These are phyloP conservation scores for Seriola dumerili DNA, from an alignment of 2,113 vertebrate genomes.

Conservation along the genomic window DNA sequence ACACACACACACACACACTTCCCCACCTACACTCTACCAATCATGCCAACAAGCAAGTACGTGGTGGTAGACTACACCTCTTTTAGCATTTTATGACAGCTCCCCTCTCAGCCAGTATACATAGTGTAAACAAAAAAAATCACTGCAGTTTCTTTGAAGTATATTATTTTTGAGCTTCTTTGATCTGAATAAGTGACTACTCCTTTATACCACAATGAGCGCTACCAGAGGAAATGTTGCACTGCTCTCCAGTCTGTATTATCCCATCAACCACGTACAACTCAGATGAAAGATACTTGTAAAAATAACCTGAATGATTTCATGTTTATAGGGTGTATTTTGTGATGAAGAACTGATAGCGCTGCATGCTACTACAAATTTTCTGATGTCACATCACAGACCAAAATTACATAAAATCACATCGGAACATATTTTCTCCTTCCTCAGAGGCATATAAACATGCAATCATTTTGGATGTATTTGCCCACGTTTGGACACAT, in stretches of 20 bases:
- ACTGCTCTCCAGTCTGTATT: not conserved
- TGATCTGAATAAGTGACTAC: constrained; percentile 39
- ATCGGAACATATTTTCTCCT: not conserved
- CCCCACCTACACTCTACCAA: constrained; percentile 28
- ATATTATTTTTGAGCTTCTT: constrained; percentile 30
- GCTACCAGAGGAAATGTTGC: constrained; percentile 18
- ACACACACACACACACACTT: constrained; percentile 16
- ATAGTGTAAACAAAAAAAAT: constrained; percentile 39
- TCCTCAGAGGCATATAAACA: not conserved
- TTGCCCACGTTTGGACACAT: not conserved
- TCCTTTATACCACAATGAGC: not conserved
- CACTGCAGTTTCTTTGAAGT: constrained; percentile 31
- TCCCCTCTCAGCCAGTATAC: constrained; percentile 27
- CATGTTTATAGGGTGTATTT: not conserved
- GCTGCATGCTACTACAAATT: not conserved
- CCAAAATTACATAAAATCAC: not conserved
- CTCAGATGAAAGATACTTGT: not conserved
- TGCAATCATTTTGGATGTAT: not conserved
- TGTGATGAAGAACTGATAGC: not conserved
- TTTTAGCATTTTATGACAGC: constrained; percentile 38
- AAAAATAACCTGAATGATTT: not conserved
- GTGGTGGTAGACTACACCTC: constrained; percentile 40
- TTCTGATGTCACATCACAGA: not conserved
- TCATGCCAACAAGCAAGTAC: constrained; percentile 41
- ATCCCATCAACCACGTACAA: not conserved